A percentile compares a stretch with the other conserved stretches of the same genome.
Conservation (phyloP, 2,797 vertebrate genomes). For the Glyptemys insculpta region DNA sequence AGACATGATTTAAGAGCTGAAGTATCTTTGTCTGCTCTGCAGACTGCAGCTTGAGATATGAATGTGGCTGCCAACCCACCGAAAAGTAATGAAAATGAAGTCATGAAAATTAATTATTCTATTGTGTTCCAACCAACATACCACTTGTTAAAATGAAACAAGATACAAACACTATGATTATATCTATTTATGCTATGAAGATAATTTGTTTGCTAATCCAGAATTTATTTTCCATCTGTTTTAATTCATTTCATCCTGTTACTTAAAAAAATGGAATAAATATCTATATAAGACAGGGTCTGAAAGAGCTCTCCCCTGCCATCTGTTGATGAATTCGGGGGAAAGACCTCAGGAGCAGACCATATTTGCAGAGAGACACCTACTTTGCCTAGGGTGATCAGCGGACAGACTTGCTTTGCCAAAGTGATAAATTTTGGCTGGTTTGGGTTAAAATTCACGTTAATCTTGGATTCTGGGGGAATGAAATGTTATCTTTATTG, state of each 20-base stretch:
- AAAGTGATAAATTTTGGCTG: not conserved
- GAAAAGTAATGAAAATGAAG: not conserved
- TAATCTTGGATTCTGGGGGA: not conserved
- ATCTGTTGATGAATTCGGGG: not conserved
- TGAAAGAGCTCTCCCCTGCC: not conserved
- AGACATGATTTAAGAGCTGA: slow-evolving; percentile 50
- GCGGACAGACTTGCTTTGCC: not conserved
- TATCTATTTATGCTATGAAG: not conserved
- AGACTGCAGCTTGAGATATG: not conserved
- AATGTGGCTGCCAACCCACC: slow-evolving; percentile 14
- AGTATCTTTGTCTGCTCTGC: slow-evolving; percentile 33
- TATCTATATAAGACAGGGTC: not conserved
- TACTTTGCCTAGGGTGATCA: not conserved
- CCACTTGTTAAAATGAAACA: not conserved
- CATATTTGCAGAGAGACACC: not conserved
- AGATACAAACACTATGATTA: slow-evolving; percentile 5
- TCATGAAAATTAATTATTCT: slow-evolving; percentile 19
- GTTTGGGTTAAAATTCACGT: not conserved
- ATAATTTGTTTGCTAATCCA: not conserved
- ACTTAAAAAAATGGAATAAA: not conserved
- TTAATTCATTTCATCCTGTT: not conserved
- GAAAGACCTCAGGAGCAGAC: not conserved
- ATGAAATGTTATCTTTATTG: not conserved
- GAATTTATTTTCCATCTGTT: not conserved
- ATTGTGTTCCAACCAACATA: not conserved